Evolutionary conservation across 2,113 vertebrate genomes (phyloP), one percentile per base, ranked within the genome.

Genomic region (Talpa occidentalis): DNA sequence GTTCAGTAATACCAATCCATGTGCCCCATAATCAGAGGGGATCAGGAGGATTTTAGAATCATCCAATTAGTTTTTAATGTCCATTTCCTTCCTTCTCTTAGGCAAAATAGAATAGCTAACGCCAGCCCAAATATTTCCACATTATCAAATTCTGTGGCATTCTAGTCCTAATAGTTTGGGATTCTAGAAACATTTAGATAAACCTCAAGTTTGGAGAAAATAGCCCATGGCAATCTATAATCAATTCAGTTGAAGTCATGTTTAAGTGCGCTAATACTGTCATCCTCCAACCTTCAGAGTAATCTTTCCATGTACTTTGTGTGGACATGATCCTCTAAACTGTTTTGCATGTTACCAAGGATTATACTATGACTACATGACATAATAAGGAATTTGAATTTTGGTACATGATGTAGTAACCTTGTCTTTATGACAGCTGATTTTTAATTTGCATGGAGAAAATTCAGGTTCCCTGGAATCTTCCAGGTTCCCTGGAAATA

Each of bases 361-460:
- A 49, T 85, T 93, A 70, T 60, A 66, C 6, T 6, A 62, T 62
- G 88, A 88, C 93, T 40, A 96, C 95, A 79, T 5, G 1, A 26
- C 15, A 80, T 67, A 47, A 90, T 96, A 90, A 78, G 3, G n/a
- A 93, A 40, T 4, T 54, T 92, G 26, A 49, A n/a, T 94, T 97
- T 95, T 83, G 2, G 40, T 74, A 10, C 44, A 35, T 16, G 32
- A 76, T 40, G 89, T 9, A 82, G 54, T 94, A 0, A n/a, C 69
- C 77, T 97, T 40, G 44, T 59, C 79, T 83, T 96, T 96, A 42
- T 22, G 47, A 40, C 66, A 88, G 82, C 60, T 97, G 24, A 64
- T 35, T 88, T 91, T 91, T 69, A 72, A 81, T 35, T 93, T 70
- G 15, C 37, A 11, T 9, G 17, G 74, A 49, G 59, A 79, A 90